A percentile compares a stretch with the other conserved stretches of the same genome.
Conservation (phyloP, 2,113 vertebrate species). For the Orycteropus afer region DNA sequence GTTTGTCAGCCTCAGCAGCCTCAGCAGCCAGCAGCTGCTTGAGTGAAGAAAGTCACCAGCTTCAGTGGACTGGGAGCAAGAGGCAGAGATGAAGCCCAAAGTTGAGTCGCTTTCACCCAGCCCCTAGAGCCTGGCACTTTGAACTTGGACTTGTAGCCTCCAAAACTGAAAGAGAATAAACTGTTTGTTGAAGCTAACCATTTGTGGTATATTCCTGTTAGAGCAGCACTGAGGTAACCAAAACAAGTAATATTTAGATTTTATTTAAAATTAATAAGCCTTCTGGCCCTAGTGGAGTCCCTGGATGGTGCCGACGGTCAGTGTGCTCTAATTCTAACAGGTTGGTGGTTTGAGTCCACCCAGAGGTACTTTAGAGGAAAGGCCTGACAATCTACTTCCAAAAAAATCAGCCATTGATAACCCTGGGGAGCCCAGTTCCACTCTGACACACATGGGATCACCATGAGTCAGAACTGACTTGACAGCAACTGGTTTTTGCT, state of each 20-base stretch:
- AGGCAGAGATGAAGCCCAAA: too few species aligned
- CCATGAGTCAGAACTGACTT: neutral
- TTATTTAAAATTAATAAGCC: constrained; percentile 29
- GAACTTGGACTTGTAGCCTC: too few species aligned
- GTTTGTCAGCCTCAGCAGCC: too few species aligned
- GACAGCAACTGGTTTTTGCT: neutral
- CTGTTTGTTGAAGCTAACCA: too few species aligned
- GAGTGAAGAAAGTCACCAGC: too few species aligned
- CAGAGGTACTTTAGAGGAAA: neutral
- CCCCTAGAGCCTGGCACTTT: too few species aligned
- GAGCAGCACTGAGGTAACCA: too few species aligned
- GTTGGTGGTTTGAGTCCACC: neutral
- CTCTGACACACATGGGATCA: neutral
- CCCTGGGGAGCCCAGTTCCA: neutral
- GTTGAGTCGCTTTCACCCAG: too few species aligned
- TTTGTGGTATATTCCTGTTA: too few species aligned
- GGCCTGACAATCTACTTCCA: neutral
- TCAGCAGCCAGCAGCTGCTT: too few species aligned
- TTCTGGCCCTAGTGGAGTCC: neutral
- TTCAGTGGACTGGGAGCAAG: too few species aligned
- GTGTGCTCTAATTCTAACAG: neutral
- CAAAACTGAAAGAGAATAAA: too few species aligned
- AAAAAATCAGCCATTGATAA: neutral
- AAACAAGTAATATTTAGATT: neutral
- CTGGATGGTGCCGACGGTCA: neutral